A percentile compares a stretch with the other conserved stretches of the same genome.
Conservation (phyloP, 37 sponge, comb jelly and placozoan genomes). For the Theonella swinhoei region DNA sequence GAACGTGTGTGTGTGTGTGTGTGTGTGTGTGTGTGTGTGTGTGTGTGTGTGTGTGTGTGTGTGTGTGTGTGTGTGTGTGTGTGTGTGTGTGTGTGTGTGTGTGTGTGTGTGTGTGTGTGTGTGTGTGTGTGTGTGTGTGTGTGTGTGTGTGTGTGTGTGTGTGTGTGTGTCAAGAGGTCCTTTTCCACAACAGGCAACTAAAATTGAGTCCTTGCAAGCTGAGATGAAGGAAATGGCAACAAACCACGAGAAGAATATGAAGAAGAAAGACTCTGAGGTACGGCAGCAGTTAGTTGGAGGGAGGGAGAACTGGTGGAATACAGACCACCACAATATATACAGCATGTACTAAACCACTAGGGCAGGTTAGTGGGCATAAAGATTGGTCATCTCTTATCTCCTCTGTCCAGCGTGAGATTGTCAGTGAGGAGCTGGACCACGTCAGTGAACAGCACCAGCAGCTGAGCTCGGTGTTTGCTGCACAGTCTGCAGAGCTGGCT, state of each 20-base stretch:
- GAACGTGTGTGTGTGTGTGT: neutral
- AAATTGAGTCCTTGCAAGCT: constrained; percentile 7
- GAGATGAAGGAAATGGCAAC: constrained; percentile 1
- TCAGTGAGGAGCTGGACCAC: constrained; percentile 65
- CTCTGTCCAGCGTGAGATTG: constrained; percentile 34
- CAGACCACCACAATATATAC: too few species aligned
- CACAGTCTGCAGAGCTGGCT: constrained; percentile 31
- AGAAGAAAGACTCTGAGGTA: constrained; percentile 49
- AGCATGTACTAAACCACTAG: too few species aligned
- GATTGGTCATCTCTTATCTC: too few species aligned
- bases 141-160: too few species aligned
- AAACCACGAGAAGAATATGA: constrained; percentile 11
- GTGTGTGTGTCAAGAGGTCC: too few species aligned
- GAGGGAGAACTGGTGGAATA: too few species aligned
- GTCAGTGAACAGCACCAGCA: constrained; percentile 75
- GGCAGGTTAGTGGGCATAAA: too few species aligned
- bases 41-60: constrained; percentile 5
- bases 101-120: too few species aligned
- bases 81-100: too few species aligned
- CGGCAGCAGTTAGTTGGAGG: too few species aligned
- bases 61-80: constrained; percentile 14
- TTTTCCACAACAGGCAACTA: neutral
- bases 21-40: constrained; percentile 29
- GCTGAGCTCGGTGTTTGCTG: constrained; percentile 43
- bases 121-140: too few species aligned